A percentile compares a stretch with the other conserved stretches of the same genome.
phyloP scores from a whole-genome alignment of 2,797 vertebrate species.

The Gymnopithys bicolor region DNA sequence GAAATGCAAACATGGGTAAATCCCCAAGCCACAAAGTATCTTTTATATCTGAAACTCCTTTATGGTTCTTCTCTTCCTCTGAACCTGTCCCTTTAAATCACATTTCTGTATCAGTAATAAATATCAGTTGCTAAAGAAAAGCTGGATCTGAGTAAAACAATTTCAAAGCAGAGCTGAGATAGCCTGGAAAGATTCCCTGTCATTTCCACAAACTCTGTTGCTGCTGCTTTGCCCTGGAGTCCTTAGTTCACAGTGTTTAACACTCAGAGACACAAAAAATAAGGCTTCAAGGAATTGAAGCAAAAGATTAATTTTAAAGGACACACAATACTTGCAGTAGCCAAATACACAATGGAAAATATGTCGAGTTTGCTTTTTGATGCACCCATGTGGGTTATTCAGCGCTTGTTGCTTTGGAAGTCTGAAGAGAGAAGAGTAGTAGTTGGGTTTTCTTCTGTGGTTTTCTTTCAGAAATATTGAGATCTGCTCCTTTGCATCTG shows the following conservation, averaged over 20 bases:
- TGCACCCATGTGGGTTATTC: neutral
- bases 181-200: conserved; percentile 20
- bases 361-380: neutral
- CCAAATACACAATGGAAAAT: neutral
- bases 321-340: neutral
- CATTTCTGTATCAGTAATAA: neutral
- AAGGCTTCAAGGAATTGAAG: neutral
- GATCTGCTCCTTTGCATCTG: neutral
- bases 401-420: neutral
- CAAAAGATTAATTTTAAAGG: neutral
- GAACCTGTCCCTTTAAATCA: neutral
- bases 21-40: neutral
- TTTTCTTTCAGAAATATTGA: neutral
- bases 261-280: neutral
- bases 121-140: neutral
- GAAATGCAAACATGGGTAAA: neutral
- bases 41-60: neutral
- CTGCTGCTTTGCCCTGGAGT: neutral
- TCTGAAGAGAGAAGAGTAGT: neutral
- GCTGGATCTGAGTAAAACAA: neutral
- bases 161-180: neutral
- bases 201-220: neutral
- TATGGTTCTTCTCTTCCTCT: neutral
- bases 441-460: neutral
- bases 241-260: neutral